These are phyloP conservation scores for Saguinus midas DNA, from an alignment of 2,113 vertebrate species.

Conservation along the genomic window DNA sequence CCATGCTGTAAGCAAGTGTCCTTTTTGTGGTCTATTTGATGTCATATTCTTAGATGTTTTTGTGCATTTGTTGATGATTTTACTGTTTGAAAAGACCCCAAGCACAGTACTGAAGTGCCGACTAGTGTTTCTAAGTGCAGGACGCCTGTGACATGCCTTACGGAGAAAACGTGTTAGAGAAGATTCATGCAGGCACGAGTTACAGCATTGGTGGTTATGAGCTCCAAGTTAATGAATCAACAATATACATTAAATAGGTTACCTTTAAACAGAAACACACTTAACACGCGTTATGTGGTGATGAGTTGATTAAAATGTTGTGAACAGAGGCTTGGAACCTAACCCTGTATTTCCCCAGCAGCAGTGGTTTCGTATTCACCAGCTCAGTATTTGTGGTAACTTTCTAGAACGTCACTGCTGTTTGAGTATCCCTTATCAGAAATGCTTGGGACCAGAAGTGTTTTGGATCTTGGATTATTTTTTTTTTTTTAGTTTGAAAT, in stretches of 20 bases:
- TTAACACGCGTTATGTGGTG: rapidly evolving
- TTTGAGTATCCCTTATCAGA: not conserved
- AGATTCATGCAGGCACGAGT: not conserved
- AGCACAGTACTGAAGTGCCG: not conserved
- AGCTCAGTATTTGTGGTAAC: not conserved
- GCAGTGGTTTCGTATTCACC: not conserved
- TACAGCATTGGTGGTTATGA: not conserved
- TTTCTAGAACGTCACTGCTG: not conserved
- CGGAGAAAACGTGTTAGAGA: not conserved
- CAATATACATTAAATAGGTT: not conserved
- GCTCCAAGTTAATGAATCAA: not conserved
- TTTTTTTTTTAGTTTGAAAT: not conserved
- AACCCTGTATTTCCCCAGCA: not conserved
- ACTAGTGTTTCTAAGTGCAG: not conserved
- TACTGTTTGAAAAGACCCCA: not conserved
- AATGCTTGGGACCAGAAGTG: not conserved
- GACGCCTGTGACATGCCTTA: not conserved
- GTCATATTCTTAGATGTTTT: not conserved
- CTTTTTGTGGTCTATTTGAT: not conserved
- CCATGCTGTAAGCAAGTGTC: not conserved
- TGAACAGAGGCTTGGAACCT: not conserved
- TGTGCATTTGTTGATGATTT: not conserved
- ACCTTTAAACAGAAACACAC: not conserved
- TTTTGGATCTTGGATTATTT: not conserved
- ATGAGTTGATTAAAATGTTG: not conserved